These are phyloP conservation scores for Furnarius figulus DNA, from an alignment of 2,113 vertebrate species.

Conservation along the genomic window DNA sequence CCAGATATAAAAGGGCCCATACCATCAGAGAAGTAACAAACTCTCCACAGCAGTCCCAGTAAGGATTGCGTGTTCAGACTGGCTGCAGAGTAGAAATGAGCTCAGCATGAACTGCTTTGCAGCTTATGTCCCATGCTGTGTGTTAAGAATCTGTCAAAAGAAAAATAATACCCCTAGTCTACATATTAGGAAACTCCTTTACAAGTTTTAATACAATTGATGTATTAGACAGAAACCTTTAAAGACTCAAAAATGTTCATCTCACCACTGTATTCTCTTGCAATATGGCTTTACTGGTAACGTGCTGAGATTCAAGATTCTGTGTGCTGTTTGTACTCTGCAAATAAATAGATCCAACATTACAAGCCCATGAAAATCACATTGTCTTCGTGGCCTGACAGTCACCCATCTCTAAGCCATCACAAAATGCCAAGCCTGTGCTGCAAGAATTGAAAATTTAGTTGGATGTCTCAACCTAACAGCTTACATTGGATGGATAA, in stretches of 20 bases:
- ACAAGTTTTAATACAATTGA: not conserved
- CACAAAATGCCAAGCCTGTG: not conserved
- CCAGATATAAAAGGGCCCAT: not conserved
- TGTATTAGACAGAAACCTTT: not conserved
- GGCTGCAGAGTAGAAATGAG: not conserved
- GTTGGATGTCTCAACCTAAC: not conserved
- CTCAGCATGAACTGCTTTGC: not conserved
- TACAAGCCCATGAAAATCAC: not conserved
- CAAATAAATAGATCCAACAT: not conserved
- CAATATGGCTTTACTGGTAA: not conserved
- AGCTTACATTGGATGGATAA: not conserved
- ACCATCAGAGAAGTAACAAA: not conserved
- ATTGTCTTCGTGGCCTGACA: not conserved
- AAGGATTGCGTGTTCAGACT: not conserved
- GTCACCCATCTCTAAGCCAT: not conserved
- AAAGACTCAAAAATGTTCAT: not conserved
- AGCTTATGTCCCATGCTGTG: not conserved
- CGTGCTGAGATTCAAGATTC: not conserved
- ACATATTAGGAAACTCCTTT: not conserved
- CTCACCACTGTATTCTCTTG: not conserved
- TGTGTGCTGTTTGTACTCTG: not conserved
- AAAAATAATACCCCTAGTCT: not conserved
- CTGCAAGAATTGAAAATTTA: not conserved
- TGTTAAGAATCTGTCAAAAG: not conserved
- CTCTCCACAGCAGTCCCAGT: accelerated